Percentiles rank a stretch among this genome's conserved stretches.
Conservation (phyloP, 1,140 invertebrate genomes). For the Solen grandis region DNA sequence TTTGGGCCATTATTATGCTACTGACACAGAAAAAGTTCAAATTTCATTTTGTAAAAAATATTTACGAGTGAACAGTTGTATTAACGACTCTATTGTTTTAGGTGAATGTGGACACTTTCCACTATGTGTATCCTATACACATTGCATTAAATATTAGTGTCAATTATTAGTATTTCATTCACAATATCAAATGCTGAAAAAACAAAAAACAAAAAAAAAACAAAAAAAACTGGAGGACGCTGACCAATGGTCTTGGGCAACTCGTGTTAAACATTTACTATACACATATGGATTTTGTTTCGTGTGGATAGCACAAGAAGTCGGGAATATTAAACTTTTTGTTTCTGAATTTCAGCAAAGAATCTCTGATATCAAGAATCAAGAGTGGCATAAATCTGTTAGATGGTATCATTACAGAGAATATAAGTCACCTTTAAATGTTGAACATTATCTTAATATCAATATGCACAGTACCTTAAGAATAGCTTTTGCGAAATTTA, state of each 20-base stretch:
- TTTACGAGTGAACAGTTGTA: too few species aligned
- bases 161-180: background rate
- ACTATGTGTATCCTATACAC: too few species aligned
- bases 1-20: background rate
- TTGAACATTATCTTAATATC: background rate
- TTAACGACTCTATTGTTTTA: too few species aligned
- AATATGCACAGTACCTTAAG: background rate
- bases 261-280: background rate
- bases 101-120: too few species aligned
- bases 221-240: too few species aligned
- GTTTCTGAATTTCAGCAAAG: background rate
- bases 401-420: background rate
- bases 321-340: background rate
- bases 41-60: too few species aligned
- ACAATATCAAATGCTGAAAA: too few species aligned
- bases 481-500: background rate
- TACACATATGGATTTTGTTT: background rate
- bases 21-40: background rate
- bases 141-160: background rate
- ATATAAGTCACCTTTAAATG: background rate
- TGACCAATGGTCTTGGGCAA: background rate
- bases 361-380: background rate
- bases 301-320: background rate
- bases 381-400: background rate
- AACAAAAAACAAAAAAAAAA: too few species aligned